A percentile compares a stretch with the other conserved stretches of the same genome.
Evolutionary conservation across 2,113 vertebrate genomes (phyloP).

Genomic region (Galbula dea): DNA sequence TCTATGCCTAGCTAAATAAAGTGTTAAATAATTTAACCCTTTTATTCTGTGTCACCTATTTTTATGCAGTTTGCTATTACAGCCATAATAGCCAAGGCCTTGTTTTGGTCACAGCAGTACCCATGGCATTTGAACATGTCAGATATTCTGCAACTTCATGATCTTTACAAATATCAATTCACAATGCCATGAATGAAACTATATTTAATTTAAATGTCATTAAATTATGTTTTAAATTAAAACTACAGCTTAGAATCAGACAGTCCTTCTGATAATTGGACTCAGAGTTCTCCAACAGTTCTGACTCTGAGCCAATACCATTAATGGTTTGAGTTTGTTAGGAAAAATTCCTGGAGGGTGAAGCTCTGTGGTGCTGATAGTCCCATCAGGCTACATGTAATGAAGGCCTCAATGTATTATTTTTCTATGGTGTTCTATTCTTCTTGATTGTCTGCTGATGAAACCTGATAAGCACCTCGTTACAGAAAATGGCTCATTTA

Average conservation of each 20-base stretch:
- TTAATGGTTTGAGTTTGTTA: not conserved
- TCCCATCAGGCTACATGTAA: not conserved
- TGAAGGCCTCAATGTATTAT: not conserved
- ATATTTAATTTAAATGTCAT: not conserved
- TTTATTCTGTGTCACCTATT: not conserved
- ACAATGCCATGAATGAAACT: not conserved
- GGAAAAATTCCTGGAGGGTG: not conserved
- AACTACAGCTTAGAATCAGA: not conserved
- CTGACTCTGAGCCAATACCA: not conserved
- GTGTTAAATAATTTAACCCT: not conserved
- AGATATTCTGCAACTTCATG: not conserved
- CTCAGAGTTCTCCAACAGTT: not conserved
- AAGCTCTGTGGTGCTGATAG: not conserved
- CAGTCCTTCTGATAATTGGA: not conserved
- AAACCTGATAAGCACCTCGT: not conserved
- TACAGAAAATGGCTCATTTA: slow-evolving; percentile 4
- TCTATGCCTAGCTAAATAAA: not conserved
- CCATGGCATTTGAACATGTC: not conserved
- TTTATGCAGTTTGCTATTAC: not conserved
- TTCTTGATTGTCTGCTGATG: not conserved
- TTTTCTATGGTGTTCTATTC: not conserved
- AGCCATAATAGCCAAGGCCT: not conserved
- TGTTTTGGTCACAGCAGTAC: not conserved
- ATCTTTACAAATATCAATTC: not conserved
- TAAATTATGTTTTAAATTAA: not conserved